These are phyloP conservation scores for Gallinago stenura DNA, from an alignment of 2,797 vertebrate genomes.

Conservation along the genomic window DNA sequence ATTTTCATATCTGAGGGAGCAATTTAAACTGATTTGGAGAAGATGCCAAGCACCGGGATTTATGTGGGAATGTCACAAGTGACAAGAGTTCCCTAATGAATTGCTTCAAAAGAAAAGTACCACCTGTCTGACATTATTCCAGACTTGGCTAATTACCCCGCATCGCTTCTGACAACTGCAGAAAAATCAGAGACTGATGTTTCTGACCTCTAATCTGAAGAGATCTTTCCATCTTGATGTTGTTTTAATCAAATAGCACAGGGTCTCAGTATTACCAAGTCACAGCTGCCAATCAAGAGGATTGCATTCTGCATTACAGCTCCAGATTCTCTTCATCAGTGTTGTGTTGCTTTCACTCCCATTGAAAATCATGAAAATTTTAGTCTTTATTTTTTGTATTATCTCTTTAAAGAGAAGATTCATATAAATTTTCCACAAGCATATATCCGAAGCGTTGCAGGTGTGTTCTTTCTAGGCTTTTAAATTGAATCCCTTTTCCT, in stretches of 20 bases:
- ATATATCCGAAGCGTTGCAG: not conserved
- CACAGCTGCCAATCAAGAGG: not conserved
- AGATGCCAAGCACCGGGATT: not conserved
- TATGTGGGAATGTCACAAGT: conserved; percentile 22
- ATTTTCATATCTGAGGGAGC: not conserved
- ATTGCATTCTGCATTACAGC: not conserved
- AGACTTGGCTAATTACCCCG: conserved; percentile 45
- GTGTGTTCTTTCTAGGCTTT: not conserved
- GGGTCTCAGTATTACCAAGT: not conserved
- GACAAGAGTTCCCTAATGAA: conserved; percentile 50
- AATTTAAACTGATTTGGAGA: not conserved
- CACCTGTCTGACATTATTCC: conserved; percentile 50
- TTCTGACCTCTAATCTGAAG: conserved; percentile 52
- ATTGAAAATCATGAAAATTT: not conserved
- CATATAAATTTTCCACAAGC: not conserved
- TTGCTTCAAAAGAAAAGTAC: conserved; percentile 39
- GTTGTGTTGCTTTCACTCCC: not conserved
- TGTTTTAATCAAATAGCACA: conserved; percentile 46
- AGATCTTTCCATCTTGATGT: conserved; percentile 21
- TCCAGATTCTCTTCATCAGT: not conserved
- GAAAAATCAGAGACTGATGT: conserved; percentile 20
- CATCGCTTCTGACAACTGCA: conserved; percentile 52
- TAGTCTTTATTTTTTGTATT: not conserved
- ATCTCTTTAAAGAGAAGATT: not conserved
- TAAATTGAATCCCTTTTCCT: not conserved